phyloP scores from a whole-genome alignment of 1,140 invertebrate species.

The Andricus grossulariae region DNA sequence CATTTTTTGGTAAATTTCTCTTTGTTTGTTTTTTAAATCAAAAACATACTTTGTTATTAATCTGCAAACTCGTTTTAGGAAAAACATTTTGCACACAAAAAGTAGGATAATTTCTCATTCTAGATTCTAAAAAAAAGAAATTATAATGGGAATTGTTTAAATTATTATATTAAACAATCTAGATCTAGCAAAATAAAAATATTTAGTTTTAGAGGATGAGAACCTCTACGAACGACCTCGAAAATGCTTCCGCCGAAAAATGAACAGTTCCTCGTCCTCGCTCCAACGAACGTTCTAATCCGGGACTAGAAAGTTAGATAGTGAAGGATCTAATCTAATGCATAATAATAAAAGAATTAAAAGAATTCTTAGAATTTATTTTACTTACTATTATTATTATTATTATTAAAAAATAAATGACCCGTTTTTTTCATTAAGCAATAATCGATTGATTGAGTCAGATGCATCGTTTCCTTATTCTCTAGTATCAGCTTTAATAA shows the following conservation, averaged over 20 bases:
- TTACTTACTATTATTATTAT: background rate
- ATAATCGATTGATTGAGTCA: background rate
- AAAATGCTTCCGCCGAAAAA: conserved; percentile 66
- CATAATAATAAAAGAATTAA: background rate
- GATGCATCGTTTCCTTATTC: too few species aligned
- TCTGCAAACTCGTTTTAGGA: too few species aligned
- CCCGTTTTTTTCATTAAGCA: background rate
- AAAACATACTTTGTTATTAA: too few species aligned
- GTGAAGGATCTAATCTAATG: background rate
- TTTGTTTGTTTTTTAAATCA: too few species aligned
- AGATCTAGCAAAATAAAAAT: background rate
- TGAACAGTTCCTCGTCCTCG: conserved; percentile 31
- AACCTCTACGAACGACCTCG: conserved; percentile 63
- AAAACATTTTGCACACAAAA: too few species aligned
- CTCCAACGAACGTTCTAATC: background rate
- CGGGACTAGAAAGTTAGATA: background rate
- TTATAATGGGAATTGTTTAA: too few species aligned
- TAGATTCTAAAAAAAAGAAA: too few species aligned
- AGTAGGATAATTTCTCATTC: too few species aligned
- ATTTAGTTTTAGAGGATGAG: conserved; percentile 50
- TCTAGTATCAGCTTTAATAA: too few species aligned
- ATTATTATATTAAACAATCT: too few species aligned
- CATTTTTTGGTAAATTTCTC: too few species aligned
- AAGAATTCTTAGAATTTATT: background rate
- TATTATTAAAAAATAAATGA: background rate